A percentile compares a stretch with the other conserved stretches of the same genome.
Conservation (phyloP, 1,140 invertebrate species). For the Drosophila paulistorum region DNA sequence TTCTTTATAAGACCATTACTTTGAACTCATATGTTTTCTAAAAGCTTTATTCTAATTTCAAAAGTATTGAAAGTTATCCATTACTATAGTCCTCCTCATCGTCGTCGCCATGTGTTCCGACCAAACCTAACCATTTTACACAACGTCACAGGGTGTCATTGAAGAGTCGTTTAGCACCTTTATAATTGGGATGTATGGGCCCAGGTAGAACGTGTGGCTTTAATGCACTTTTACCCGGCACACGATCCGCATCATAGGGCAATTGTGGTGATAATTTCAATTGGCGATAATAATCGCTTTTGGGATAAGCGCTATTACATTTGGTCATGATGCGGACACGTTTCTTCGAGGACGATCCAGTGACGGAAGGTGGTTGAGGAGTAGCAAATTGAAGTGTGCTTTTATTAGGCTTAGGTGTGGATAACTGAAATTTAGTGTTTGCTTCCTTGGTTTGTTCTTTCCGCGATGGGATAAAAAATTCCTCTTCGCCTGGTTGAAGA, state of each 20-base stretch:
- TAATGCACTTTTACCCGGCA: conserved; percentile 87
- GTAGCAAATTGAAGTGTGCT: conserved; percentile 28
- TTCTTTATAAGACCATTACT: conserved; percentile 15
- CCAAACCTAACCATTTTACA: conserved; percentile 33
- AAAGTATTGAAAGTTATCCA: conserved; percentile 6
- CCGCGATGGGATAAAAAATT: conserved; percentile 82
- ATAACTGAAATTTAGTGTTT: conserved; percentile 52
- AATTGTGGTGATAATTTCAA: conserved; percentile 88
- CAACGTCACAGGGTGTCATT: conserved; percentile 78
- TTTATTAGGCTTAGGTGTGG: conserved; percentile 30
- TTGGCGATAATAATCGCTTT: conserved; percentile 88
- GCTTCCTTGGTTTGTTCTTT: conserved; percentile 74
- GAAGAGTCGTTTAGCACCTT: conserved; percentile 83
- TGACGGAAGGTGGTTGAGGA: conserved; percentile 21
- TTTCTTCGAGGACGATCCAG: conserved; percentile 37
- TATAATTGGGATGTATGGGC: conserved; percentile 91
- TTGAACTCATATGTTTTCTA: conserved; percentile 5
- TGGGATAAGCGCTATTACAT: conserved; percentile 87
- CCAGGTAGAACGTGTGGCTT: conserved; percentile 87
- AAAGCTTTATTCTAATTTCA: neutral
- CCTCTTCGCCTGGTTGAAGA: conserved; percentile 80
- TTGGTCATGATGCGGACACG: conserved; percentile 87
- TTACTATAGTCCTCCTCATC: neutral
- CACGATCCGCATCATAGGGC: conserved; percentile 88
- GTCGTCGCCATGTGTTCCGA: conserved; percentile 16